Base-by-base conservation (phyloP, 2,797 vertebrate species). In the Dipus sagitta region DNA sequence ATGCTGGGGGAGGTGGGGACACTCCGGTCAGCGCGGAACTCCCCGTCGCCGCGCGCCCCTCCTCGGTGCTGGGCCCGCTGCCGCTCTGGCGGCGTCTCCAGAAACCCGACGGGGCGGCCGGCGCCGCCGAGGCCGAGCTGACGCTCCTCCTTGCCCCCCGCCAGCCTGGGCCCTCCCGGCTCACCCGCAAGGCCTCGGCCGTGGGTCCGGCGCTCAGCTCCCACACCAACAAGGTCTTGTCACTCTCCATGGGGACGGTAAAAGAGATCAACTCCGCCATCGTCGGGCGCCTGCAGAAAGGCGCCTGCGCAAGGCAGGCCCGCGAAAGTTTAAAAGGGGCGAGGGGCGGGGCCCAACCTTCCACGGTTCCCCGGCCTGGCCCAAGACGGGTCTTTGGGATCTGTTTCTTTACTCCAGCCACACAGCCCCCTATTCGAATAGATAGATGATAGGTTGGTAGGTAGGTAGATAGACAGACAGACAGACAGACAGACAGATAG, bases 141-240 rank as follows among this genome's bases (percentile, higher is more conserved):
- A 4, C 18, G 28, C 67, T 17, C 24, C 6, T 3, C 6, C 2
- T 18, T 20, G 30, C 47, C 38, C 3, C 24, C 42, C 72, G 64
- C 81, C 89, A 2, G 38, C 85, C 47, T 17, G 30, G 42, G 30
- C 20, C 82, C 30, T 11, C 17, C 86, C 12, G 7, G 76, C 88
- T 94, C 75, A 79, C 85, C 3, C 74, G 79, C 60, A 90, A 85
- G 28, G 10, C 72, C 68, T 93, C 71, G 4, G 62, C 84, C 32
- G 98, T 98, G 98, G 94, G 98, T 98, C 91, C 98, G 96, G 95
- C 98, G 97, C 17, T 97, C 94, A 99, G 97, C 54, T 98, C 97
- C 98, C 98, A 99, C 28, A 99, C 97, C 81, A 99, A 98, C 92
- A 99, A 86, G 0, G 98, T 98, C 92, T 98, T 98, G 14, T 97